Conservation (phyloP, 2,113 vertebrate genomes). For the Fregata magnificens region DNA sequence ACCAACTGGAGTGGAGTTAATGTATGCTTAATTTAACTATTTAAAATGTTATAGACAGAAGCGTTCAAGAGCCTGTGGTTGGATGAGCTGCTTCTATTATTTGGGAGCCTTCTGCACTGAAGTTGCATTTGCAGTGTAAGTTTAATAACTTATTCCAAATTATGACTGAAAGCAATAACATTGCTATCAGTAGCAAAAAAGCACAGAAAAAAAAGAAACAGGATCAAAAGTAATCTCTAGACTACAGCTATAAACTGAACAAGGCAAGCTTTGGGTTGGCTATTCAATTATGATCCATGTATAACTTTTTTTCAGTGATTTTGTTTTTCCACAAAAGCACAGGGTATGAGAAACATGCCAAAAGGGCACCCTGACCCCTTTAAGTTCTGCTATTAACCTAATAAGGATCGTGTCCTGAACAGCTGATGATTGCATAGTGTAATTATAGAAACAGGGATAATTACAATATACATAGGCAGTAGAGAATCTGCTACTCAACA, state of each 20-base stretch:
- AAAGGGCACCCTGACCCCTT: conserved; percentile 74
- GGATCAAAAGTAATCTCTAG: neutral
- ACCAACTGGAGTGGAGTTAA: neutral
- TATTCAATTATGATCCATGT: conserved; percentile 46
- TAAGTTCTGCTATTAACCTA: conserved; percentile 71
- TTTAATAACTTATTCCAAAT: neutral
- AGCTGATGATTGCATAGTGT: conserved; percentile 61
- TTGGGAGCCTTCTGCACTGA: neutral
- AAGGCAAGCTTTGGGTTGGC: neutral
- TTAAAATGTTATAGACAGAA: neutral
- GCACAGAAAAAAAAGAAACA: neutral
- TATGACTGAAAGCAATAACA: neutral
- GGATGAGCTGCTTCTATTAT: neutral
- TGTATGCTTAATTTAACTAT: neutral
- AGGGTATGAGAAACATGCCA: conserved; percentile 39
- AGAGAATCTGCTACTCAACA: neutral
- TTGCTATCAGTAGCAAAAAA: neutral
- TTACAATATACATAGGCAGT: conserved; percentile 18
- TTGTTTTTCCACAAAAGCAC: conserved; percentile 61
- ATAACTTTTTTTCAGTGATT: conserved; percentile 56
- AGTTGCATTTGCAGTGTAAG: neutral
- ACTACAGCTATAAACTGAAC: conserved; percentile 8
- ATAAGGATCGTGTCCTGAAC: conserved; percentile 69
- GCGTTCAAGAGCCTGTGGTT: neutral
- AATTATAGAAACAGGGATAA: conserved; percentile 73